These are phyloP conservation scores for Philopotamus ludificatus DNA, from an alignment of 1,140 invertebrate genomes.

Conservation along the genomic window DNA sequence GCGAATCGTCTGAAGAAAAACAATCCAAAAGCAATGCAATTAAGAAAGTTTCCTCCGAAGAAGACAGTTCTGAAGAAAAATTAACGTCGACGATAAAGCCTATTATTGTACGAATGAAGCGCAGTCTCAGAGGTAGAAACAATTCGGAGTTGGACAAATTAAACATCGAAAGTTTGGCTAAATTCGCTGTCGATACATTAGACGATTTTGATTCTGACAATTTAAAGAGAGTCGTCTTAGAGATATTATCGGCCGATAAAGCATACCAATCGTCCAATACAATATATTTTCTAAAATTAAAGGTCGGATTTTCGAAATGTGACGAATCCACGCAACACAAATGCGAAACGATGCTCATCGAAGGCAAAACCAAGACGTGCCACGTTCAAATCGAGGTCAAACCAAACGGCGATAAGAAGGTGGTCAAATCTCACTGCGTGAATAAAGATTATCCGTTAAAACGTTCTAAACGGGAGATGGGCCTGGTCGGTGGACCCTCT, in stretches of 20 bases:
- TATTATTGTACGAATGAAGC: not conserved
- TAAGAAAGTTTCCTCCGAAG: not conserved
- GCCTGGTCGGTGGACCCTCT: not conserved
- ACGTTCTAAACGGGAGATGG: conserved; percentile 9
- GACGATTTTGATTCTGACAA: conserved; percentile 48
- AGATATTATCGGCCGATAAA: conserved; percentile 47
- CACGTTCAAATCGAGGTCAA: conserved; percentile 45
- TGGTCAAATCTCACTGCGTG: conserved; percentile 47
- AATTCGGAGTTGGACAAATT: conserved; percentile 17
- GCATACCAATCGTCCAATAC: conserved; percentile 42
- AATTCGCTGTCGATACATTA: conserved; percentile 45
- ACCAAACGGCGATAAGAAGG: conserved; percentile 44
- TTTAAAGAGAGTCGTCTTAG: conserved; percentile 44
- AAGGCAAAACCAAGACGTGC: conserved; percentile 44
- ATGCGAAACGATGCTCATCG: conserved; percentile 8
- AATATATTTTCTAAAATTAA: conserved; percentile 45
- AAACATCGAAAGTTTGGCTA: conserved; percentile 45
- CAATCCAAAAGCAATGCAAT: not conserved
- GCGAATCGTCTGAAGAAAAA: conserved; percentile 8
- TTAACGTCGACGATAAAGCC: not conserved
- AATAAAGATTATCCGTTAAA: conserved; percentile 33
- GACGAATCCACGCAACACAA: conserved; percentile 36
- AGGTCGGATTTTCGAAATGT: conserved; percentile 45
- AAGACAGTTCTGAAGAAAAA: conserved; percentile 3
- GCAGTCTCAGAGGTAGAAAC: not conserved